Evolutionary conservation across 2,113 vertebrate species (phyloP), one percentile per base, ranked within the genome.

Genomic region (Sturnira hondurensis): DNA sequence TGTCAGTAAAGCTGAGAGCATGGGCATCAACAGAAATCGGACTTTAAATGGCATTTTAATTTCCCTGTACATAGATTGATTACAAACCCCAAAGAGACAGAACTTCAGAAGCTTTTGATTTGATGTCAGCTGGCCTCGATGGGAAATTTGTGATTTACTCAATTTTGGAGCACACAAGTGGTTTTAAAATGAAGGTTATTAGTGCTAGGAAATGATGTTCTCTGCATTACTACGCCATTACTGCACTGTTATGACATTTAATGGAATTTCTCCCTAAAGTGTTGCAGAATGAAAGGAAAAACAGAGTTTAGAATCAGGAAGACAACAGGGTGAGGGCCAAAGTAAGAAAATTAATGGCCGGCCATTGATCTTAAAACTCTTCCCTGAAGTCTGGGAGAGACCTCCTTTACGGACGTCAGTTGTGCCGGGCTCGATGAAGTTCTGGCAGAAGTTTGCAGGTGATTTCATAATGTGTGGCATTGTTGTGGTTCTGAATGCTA

Each of bases 141-240:
- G 91, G 97, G 68, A 78, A 95, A 96, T 96, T 56, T 71, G 50
- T 95, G 80, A 56, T 97, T 97, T 97, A 36, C 83, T 93, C 84
- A 95, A 56, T 65, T 96, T 97, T 76, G 86, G 70, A 97, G 96
- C 80, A 76, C 28, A 80, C 56, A 96, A 97, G 85, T 43, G 73
- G 24, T 50, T 97, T 97, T 98, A 87, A 80, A 97, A 96, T 96
- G 95, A 93, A 93, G 77, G 96, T 93, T 96, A 95, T 91, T 92
- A 97, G 81, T 31, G 71, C 94, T 97, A 90, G 90, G 88, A 95
- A 86, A 91, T 96, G 52, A 58, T 84, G 4, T 95, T 84, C 95
- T 67, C 97, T 97, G 95, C 84, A 41, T 89, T 94, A 95, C 50
- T 26, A 43, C 54, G 0, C 84, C 84, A n/a, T 89, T 93, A 96